Evolutionary conservation across 2,888 invertebrate genomes (phyloP).

Genomic region (Ennomos erosarius): DNA sequence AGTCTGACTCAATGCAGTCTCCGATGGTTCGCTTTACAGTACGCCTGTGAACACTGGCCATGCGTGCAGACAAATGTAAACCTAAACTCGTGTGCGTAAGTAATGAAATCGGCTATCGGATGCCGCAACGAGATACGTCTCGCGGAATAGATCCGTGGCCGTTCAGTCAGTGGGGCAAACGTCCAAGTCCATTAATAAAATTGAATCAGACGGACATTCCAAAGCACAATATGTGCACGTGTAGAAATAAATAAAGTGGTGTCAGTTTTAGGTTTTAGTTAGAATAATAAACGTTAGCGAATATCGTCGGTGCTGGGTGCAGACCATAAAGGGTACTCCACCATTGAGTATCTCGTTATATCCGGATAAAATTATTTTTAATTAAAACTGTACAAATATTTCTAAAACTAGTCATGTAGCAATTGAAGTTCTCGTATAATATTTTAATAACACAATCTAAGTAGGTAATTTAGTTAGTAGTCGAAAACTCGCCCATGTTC

Average conservation of each 20-base stretch:
- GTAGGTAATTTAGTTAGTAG: too few relatives aligned
- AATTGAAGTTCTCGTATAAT: too few relatives aligned
- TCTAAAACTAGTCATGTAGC: conserved; percentile 8
- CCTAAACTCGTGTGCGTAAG: conserved; percentile 57
- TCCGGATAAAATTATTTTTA: conserved; percentile 48
- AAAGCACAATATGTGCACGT: conserved; percentile 79
- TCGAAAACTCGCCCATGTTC: too few relatives aligned
- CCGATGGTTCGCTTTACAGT: conserved; percentile 42
- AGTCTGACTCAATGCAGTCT: conserved; percentile 76
- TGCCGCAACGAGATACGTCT: conserved; percentile 61
- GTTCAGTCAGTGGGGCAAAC: conserved; percentile 83
- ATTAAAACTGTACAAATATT: conserved; percentile 46
- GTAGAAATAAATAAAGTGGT: conserved; percentile 71
- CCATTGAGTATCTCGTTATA: conserved; percentile 40
- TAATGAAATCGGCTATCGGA: conserved; percentile 54
- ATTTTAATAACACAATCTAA: too few relatives aligned
- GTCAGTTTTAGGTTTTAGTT: conserved; percentile 45
- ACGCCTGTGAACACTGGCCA: conserved; percentile 42
- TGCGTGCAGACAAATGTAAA: conserved; percentile 47
- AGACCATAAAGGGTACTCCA: conserved; percentile 27
- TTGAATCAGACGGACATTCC: conserved; percentile 84
- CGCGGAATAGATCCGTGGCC: conserved; percentile 71
- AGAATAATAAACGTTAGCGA: conserved; percentile 25
- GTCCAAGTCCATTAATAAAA: conserved; percentile 85
- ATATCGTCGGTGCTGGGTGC: conserved; percentile 9